Percentiles rank a stretch among this genome's conserved stretches.
Conservation (phyloP, 2,797 vertebrate species). For the Betta splendens region DNA sequence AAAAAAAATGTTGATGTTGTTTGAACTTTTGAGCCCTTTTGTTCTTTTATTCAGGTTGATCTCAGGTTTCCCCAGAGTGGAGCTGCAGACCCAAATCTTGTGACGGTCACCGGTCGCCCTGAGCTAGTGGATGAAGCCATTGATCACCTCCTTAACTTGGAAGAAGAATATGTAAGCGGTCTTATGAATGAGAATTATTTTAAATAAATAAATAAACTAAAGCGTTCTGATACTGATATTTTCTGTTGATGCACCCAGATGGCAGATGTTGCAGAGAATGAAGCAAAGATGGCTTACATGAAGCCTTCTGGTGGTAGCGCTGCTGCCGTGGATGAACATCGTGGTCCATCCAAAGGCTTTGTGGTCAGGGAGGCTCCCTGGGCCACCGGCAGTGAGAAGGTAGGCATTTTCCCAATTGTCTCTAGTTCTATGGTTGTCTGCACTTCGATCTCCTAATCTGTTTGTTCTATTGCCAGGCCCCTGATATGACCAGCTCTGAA, state of each 20-base stretch:
- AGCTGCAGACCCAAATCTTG: conserved; percentile 91
- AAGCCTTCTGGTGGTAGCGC: conserved; percentile 81
- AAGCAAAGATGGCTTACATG: conserved; percentile 93
- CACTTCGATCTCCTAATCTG: background rate
- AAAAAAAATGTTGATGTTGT: too few species aligned
- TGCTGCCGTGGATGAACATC: conserved; percentile 85
- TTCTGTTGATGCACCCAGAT: conserved; percentile 75
- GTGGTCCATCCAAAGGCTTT: conserved; percentile 94
- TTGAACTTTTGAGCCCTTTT: background rate
- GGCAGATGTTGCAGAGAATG: conserved; percentile 92
- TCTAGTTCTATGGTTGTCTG: background rate
- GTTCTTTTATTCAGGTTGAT: conserved; percentile 85
- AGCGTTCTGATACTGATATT: background rate
- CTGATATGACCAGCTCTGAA: conserved; percentile 98
- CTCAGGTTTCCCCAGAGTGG: conserved; percentile 96
- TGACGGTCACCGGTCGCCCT: conserved; percentile 94
- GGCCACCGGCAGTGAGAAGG: conserved; percentile 91
- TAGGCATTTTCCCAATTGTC: conserved; percentile 46
- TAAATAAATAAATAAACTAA: too few species aligned
- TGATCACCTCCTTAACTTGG: conserved; percentile 96
- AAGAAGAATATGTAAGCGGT: conserved; percentile 94
- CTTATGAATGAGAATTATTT: fast-evolving
- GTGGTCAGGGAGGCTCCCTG: conserved; percentile 98
- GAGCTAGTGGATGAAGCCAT: conserved; percentile 98
- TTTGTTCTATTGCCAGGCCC: conserved; percentile 81